Evolutionary conservation across 1,140 invertebrate species (phyloP).

Genomic region (Ruditapes philippinarum): DNA sequence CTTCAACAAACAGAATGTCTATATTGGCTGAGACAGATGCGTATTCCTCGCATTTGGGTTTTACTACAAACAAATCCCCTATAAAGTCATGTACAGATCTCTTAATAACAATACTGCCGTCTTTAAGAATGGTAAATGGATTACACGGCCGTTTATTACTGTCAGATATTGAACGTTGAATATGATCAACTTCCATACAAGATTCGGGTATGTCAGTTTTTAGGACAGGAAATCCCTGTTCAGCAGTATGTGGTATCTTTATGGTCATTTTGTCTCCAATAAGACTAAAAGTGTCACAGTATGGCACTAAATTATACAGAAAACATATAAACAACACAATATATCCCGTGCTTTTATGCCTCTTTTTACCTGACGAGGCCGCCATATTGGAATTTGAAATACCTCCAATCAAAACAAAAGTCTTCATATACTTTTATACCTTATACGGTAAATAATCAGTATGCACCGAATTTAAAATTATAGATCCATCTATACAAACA

Average conservation of each 20-base stretch:
- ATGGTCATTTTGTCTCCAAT: background rate
- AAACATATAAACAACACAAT: background rate
- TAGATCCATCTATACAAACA: background rate
- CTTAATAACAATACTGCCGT: conserved; percentile 19
- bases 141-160: background rate
- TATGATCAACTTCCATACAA: conserved; percentile 35
- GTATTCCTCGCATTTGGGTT: background rate
- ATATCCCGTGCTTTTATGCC: conserved; percentile 9
- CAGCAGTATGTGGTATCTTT: conserved; percentile 5
- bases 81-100: background rate
- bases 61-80: conserved; percentile 38
- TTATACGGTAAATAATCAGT: background rate
- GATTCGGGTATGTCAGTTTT: background rate
- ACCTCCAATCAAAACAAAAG: conserved; percentile 40
- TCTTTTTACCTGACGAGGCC: conserved; percentile 43
- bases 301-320: background rate
- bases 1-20: conserved; percentile 17
- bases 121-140: conserved; percentile 35
- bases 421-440: background rate
- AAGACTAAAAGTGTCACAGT: background rate
- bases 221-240: conserved; percentile 13
- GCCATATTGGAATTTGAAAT: conserved; percentile 65
- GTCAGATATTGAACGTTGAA: background rate
- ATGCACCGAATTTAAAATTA: background rate
- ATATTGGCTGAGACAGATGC: background rate